Evolutionary conservation across 2,888 invertebrate species (phyloP).

Genomic region (Amblyjoppa fuscipennis): DNA sequence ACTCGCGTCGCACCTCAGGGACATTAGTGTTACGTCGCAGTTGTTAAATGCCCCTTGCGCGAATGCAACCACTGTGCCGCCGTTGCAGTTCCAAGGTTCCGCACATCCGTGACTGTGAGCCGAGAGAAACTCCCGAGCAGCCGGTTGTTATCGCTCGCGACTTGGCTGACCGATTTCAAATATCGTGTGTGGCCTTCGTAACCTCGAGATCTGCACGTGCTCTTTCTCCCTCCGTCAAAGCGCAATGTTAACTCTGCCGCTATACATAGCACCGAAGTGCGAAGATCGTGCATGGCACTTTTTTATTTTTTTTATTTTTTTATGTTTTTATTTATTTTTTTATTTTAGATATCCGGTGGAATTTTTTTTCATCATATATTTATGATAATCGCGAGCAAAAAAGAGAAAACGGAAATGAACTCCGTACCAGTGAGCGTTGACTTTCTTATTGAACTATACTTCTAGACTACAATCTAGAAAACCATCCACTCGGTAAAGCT

Average conservation of each 20-base stretch:
- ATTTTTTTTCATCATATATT: not conserved
- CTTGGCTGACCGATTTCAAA: slow-evolving; percentile 53
- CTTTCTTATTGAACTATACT: no score
- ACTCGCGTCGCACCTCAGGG: slow-evolving; percentile 20
- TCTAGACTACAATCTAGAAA: no score
- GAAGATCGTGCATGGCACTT: not conserved
- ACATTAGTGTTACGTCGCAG: slow-evolving; percentile 14
- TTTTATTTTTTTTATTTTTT: not conserved
- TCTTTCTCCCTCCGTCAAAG: slow-evolving; percentile 1
- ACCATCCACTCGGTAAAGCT: no score
- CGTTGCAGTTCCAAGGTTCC: slow-evolving; percentile 41
- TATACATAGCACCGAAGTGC: not conserved
- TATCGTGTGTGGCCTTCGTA: slow-evolving; percentile 65
- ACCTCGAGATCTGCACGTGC: slow-evolving; percentile 29
- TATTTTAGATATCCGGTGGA: not conserved
- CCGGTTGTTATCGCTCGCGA: slow-evolving; percentile 54
- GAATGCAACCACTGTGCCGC: not conserved
- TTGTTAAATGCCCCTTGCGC: slow-evolving; percentile 33
- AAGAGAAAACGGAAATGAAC: no score
- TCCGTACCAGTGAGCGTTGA: no score
- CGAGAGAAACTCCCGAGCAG: slow-evolving; percentile 8
- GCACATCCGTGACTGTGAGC: slow-evolving; percentile 44
- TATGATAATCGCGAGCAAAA: not conserved
- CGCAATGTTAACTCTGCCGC: not conserved
- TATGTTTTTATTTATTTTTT: not conserved